Percentiles rank a stretch among this genome's conserved stretches.
phyloP scores from a whole-genome alignment of 64 coral and sea anemone genomes.

The Platygyra sinensis region DNA sequence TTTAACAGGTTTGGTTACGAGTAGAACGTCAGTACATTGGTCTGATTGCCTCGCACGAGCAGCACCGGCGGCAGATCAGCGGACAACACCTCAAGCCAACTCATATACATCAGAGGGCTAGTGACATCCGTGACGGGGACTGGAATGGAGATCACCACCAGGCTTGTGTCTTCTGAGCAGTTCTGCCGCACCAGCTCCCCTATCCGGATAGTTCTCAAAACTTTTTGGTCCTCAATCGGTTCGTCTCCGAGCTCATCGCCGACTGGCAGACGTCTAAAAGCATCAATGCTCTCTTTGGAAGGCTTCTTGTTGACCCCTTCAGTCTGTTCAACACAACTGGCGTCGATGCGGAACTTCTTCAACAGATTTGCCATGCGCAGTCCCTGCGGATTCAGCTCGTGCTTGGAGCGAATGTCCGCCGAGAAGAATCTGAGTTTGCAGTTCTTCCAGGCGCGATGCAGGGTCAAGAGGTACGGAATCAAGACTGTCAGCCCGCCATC shows the following conservation, averaged over 20 bases:
- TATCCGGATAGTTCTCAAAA: constrained; percentile 79
- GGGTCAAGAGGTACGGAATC: constrained; percentile 73
- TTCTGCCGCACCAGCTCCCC: constrained; percentile 78
- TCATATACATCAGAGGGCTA: constrained; percentile 83
- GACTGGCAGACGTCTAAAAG: constrained; percentile 65
- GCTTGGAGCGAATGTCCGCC: constrained; percentile 63
- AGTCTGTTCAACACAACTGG: constrained; percentile 44
- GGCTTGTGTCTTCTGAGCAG: constrained; percentile 63
- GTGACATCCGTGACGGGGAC: constrained; percentile 77
- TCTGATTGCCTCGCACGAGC: constrained; percentile 88
- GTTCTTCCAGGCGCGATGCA: constrained; percentile 68
- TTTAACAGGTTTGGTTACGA: constrained; percentile 40
- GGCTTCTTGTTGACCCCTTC: constrained; percentile 63
- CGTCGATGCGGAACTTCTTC: constrained; percentile 92
- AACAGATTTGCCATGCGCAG: constrained; percentile 78
- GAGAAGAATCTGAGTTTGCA: constrained; percentile 86
- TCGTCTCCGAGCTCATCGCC: constrained; percentile 60
- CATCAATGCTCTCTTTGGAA: constrained; percentile 74
- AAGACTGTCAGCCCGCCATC: constrained; percentile 86
- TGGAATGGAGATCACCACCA: constrained; percentile 89
- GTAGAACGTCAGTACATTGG: constrained; percentile 91
- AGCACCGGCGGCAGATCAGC: constrained; percentile 75
- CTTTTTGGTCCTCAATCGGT: constrained; percentile 65
- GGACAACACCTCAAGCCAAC: constrained; percentile 84
- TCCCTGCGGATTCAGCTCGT: constrained; percentile 52